These are phyloP conservation scores for Camponotus floridanus DNA, from an alignment of 1,140 invertebrate genomes.

Conservation along the genomic window DNA sequence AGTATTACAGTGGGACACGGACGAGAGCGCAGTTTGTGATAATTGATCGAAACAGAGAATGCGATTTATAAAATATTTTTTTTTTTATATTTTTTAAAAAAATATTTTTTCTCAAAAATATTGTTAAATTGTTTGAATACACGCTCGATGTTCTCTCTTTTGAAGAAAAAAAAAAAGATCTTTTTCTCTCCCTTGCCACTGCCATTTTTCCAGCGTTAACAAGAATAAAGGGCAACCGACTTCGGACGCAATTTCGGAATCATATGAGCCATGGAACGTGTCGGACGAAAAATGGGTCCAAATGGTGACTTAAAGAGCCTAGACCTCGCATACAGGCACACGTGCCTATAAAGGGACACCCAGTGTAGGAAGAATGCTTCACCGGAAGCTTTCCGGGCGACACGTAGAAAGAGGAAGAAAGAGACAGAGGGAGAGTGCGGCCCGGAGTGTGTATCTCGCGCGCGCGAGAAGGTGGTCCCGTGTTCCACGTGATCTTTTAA, in stretches of 20 bases:
- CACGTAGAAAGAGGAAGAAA: constrained; percentile 50
- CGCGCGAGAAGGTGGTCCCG: constrained; percentile 71
- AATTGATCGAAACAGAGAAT: not conserved
- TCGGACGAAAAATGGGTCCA: constrained; percentile 23
- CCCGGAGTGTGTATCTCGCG: not conserved
- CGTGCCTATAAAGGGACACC: constrained; percentile 11
- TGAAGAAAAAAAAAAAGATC: not conserved
- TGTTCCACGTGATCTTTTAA: constrained; percentile 73
- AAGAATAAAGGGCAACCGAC: constrained; percentile 17
- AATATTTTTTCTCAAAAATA: no score
- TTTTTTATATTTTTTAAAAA: no score
- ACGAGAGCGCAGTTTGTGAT: not conserved
- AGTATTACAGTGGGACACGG: no score
- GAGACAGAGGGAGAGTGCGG: not conserved
- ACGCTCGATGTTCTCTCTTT: no score
- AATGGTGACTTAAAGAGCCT: not conserved
- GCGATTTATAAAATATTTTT: no score
- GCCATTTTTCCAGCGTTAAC: constrained; percentile 13
- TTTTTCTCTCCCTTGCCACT: not conserved
- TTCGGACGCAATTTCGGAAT: not conserved
- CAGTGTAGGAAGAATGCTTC: constrained; percentile 26
- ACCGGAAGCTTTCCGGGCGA: constrained; percentile 67
- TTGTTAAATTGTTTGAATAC: no score
- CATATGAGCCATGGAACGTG: not conserved
- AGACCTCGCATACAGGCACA: not conserved